Evolutionary conservation across 2,113 vertebrate genomes (phyloP).

Genomic region (Merops nubicus): DNA sequence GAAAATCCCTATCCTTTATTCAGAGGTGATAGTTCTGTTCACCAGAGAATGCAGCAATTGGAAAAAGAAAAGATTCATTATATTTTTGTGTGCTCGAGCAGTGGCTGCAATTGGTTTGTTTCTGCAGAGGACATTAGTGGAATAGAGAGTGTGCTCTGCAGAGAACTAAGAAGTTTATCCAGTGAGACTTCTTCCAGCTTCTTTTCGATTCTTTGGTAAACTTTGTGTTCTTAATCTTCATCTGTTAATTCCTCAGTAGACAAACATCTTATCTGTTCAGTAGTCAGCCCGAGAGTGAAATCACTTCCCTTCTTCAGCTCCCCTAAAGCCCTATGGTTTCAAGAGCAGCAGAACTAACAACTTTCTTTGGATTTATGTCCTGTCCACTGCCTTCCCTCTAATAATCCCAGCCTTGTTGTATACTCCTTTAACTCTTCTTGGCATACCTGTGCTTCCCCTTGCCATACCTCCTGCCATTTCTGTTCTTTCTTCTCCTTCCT

Average conservation of each 20-base stretch:
- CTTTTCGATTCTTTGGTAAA: not conserved
- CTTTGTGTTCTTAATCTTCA: not conserved
- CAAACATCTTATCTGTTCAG: not conserved
- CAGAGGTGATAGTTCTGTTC: constrained; percentile 45
- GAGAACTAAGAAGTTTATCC: not conserved
- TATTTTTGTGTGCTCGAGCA: constrained; percentile 15
- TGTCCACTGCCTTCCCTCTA: not conserved
- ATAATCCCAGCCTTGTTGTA: not conserved
- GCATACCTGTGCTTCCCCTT: not conserved
- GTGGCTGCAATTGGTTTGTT: not conserved
- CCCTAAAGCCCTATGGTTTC: not conserved
- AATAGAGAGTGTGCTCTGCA: not conserved
- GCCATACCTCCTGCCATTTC: fast-evolving
- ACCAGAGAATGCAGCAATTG: constrained; percentile 6
- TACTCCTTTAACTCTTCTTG: not conserved
- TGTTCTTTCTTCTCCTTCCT: not conserved
- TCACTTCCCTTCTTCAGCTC: not conserved
- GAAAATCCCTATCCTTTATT: constrained; percentile 48
- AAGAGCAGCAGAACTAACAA: not conserved
- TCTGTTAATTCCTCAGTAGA: not conserved
- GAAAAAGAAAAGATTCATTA: constrained; percentile 41
- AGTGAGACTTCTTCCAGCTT: not conserved
- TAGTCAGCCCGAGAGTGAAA: not conserved
- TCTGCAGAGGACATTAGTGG: not conserved
- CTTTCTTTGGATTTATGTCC: not conserved